Conservation (phyloP, 2,797 vertebrate species). For the Mastacembelus armatus region DNA sequence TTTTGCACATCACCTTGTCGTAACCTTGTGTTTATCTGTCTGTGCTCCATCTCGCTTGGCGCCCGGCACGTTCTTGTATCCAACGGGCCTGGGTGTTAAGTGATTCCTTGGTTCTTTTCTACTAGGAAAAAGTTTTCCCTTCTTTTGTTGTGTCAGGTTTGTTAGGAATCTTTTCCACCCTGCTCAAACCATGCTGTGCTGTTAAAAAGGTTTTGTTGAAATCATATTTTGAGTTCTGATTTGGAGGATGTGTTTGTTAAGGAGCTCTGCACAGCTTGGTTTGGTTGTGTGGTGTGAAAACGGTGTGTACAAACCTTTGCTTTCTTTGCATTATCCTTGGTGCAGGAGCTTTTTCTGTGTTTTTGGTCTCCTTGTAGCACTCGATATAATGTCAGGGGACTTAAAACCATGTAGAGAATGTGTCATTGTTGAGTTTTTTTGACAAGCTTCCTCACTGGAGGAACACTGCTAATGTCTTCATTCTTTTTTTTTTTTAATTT, state of each 20-base stretch:
- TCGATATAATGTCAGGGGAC: slow-evolving; percentile 90
- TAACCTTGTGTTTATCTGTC: slow-evolving; percentile 71
- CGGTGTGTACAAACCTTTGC: slow-evolving; percentile 51
- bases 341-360: slow-evolving; percentile 89
- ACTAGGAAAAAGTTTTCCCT: slow-evolving; percentile 80
- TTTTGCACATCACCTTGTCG: slow-evolving; percentile 79
- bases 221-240: slow-evolving; percentile 35
- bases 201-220: slow-evolving; percentile 16
- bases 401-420: slow-evolving; percentile 87
- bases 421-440: slow-evolving; percentile 91
- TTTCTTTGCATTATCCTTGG: slow-evolving; percentile 88
- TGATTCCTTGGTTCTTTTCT: slow-evolving; percentile 76
- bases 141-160: slow-evolving; percentile 75
- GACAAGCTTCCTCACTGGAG: slow-evolving; percentile 92
- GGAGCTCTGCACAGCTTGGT: slow-evolving; percentile 42
- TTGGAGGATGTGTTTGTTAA: no score
- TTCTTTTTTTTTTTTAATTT: slow-evolving; percentile 55
- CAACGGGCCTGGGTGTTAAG: slow-evolving; percentile 81
- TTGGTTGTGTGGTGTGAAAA: slow-evolving; percentile 53
- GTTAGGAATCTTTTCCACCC: slow-evolving; percentile 53
- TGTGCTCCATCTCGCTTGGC: slow-evolving; percentile 76
- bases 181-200: slow-evolving; percentile 31
- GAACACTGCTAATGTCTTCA: slow-evolving; percentile 90
- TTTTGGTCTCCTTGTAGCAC: slow-evolving; percentile 90
- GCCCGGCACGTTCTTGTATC: slow-evolving; percentile 83